Conservation (phyloP, 2,888 invertebrate species). For the Platerodrilus igneus region DNA sequence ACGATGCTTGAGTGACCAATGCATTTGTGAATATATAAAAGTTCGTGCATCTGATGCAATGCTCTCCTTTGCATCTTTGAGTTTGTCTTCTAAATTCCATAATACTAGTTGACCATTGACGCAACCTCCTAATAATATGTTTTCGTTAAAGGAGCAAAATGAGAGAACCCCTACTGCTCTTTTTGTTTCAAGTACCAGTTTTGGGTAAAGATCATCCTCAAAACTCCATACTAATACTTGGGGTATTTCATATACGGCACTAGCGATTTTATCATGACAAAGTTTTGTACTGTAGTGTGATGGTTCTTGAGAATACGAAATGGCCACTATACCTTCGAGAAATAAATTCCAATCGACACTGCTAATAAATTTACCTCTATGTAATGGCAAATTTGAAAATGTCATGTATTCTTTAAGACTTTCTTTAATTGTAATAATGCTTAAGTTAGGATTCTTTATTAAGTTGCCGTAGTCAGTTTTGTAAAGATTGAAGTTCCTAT, state of each 20-base stretch:
- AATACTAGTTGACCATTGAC: slow-evolving; percentile 66
- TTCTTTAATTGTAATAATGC: slow-evolving; percentile 39
- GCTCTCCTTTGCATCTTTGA: too few species aligned
- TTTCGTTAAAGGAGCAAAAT: slow-evolving; percentile 66
- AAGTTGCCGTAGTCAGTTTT: slow-evolving; percentile 58
- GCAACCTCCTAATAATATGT: slow-evolving; percentile 66
- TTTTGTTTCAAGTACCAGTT: slow-evolving; percentile 63
- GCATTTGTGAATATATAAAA: too few species aligned
- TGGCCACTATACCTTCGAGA: slow-evolving; percentile 63
- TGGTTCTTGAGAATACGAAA: slow-evolving; percentile 59
- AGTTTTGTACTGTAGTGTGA: slow-evolving; percentile 49
- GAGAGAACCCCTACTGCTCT: slow-evolving; percentile 62
- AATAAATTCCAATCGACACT: slow-evolving; percentile 66
- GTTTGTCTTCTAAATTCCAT: slow-evolving; percentile 64
- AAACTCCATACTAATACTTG: slow-evolving; percentile 73
- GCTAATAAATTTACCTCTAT: slow-evolving; percentile 62
- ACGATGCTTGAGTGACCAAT: too few species aligned
- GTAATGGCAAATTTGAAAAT: slow-evolving; percentile 60
- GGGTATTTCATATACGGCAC: slow-evolving; percentile 57
- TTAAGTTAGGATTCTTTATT: slow-evolving; percentile 32
- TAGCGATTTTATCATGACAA: slow-evolving; percentile 38
- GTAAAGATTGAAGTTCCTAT: slow-evolving; percentile 55
- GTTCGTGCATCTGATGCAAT: too few species aligned
- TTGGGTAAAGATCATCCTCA: slow-evolving; percentile 63
- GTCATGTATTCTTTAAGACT: slow-evolving; percentile 55